These are phyloP conservation scores for Bombus waltoni DNA, from an alignment of 1,140 invertebrate species.

Conservation along the genomic window DNA sequence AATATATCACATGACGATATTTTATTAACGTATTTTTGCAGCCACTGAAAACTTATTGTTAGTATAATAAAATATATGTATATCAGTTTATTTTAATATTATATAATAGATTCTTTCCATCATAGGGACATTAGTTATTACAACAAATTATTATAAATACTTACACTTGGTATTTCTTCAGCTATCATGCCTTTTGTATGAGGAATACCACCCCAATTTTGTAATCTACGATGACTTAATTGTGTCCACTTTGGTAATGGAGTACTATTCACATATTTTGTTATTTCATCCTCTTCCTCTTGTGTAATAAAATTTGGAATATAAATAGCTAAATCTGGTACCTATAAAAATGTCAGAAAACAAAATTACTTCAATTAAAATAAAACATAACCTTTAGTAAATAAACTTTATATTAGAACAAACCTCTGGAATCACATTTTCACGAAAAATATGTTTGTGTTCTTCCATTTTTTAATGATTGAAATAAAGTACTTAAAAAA, in stretches of 20 bases:
- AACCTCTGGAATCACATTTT: slow-evolving; percentile 51
- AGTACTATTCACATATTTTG: slow-evolving; percentile 88
- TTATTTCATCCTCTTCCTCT: slow-evolving; percentile 90
- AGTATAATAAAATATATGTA: background rate
- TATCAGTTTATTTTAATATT: background rate
- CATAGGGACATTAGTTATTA: slow-evolving; percentile 34
- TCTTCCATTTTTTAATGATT: slow-evolving; percentile 10
- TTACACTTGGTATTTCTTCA: slow-evolving; percentile 91
- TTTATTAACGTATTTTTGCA: slow-evolving; percentile 89
- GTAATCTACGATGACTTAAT: slow-evolving; percentile 93
- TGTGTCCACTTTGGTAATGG: slow-evolving; percentile 99
- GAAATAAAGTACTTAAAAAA: background rate
- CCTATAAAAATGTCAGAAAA: slow-evolving; percentile 79
- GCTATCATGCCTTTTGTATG: slow-evolving; percentile 97
- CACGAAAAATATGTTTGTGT: background rate
- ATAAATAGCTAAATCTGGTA: slow-evolving; percentile 90
- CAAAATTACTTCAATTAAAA: background rate
- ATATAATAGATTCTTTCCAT: background rate
- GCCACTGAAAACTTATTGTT: slow-evolving; percentile 86
- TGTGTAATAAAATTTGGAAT: slow-evolving; percentile 95
- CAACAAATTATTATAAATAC: slow-evolving; percentile 60
- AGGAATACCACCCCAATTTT: slow-evolving; percentile 98
- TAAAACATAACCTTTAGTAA: slow-evolving; percentile 40
- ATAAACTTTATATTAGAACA: background rate
- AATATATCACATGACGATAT: slow-evolving; percentile 90